phyloP scores from a whole-genome alignment of 2,113 vertebrate genomes.

The Takifugu bimaculatus region DNA sequence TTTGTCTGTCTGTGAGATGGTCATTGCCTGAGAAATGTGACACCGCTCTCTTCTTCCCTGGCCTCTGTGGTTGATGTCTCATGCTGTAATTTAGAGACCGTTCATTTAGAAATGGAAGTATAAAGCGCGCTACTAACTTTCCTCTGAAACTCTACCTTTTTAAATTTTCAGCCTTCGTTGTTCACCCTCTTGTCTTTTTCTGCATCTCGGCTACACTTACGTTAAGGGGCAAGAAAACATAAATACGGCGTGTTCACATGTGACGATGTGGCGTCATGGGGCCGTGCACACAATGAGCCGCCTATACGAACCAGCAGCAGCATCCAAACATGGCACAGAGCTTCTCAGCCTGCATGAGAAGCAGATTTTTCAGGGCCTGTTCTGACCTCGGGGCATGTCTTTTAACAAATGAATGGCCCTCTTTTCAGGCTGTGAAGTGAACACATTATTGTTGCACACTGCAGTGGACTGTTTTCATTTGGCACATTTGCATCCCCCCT shows the following conservation, averaged over 20 bases:
- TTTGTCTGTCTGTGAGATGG: slow-evolving; percentile 57
- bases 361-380: slow-evolving; percentile 51
- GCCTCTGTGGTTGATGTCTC: slow-evolving; percentile 49
- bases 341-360: slow-evolving; percentile 46
- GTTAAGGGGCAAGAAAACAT: background rate
- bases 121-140: slow-evolving; percentile 24
- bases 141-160: background rate
- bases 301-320: slow-evolving; percentile 55
- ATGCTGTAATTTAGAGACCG: slow-evolving; percentile 43
- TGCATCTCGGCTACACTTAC: slow-evolving; percentile 13
- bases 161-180: background rate
- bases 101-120: slow-evolving; percentile 35
- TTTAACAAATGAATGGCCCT: slow-evolving; percentile 67
- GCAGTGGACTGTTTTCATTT: background rate
- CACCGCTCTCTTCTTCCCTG: slow-evolving; percentile 51
- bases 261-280: slow-evolving; percentile 47
- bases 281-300: slow-evolving; percentile 54
- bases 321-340: background rate
- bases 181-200: slow-evolving; percentile 7
- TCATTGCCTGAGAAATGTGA: slow-evolving; percentile 56
- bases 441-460: slow-evolving; percentile 46
- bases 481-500: slow-evolving; percentile 43
- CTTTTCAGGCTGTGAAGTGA: slow-evolving; percentile 53
- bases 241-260: slow-evolving; percentile 23
- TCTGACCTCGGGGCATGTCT: slow-evolving; percentile 62